Percentiles rank a stretch among this genome's conserved stretches.
Evolutionary conservation across 2,888 invertebrate species (phyloP).

Genomic region (Tiphia femorata): DNA sequence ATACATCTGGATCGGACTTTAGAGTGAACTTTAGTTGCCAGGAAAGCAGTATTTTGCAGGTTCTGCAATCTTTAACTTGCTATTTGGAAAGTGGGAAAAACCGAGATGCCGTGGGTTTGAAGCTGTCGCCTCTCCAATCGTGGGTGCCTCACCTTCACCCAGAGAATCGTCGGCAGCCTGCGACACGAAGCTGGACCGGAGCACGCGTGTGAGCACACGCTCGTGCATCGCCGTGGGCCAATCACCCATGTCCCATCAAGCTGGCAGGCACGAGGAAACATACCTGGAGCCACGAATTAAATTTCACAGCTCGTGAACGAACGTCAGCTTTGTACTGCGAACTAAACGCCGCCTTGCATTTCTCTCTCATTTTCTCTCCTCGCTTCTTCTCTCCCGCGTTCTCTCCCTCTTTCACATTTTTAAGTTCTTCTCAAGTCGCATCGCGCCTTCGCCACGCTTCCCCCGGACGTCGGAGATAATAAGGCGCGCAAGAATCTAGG

Average conservation of each 20-base stretch:
- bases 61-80: conserved; percentile 63
- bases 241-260: conserved; percentile 36
- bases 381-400: neutral
- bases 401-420: neutral
- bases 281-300: conserved; percentile 51
- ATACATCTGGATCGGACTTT: too few relatives aligned
- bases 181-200: too few relatives aligned
- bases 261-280: conserved; percentile 41
- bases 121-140: conserved; percentile 28
- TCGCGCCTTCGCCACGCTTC: too few relatives aligned
- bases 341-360: conserved; percentile 34
- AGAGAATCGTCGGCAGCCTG: conserved; percentile 35
- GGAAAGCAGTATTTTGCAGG: too few relatives aligned
- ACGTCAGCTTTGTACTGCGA: conserved; percentile 42
- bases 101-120: conserved; percentile 35
- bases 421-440: too few relatives aligned
- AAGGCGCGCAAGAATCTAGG: too few relatives aligned
- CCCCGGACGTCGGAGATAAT: too few relatives aligned
- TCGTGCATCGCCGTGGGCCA: neutral
- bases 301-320: conserved; percentile 60
- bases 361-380: neutral
- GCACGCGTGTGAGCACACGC: too few relatives aligned
- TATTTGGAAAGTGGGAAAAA: conserved; percentile 58
- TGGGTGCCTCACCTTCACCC: conserved; percentile 37
- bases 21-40: too few relatives aligned